Conservation (phyloP, 2,113 vertebrate species). For the Brachionichthys hirsutus region DNA sequence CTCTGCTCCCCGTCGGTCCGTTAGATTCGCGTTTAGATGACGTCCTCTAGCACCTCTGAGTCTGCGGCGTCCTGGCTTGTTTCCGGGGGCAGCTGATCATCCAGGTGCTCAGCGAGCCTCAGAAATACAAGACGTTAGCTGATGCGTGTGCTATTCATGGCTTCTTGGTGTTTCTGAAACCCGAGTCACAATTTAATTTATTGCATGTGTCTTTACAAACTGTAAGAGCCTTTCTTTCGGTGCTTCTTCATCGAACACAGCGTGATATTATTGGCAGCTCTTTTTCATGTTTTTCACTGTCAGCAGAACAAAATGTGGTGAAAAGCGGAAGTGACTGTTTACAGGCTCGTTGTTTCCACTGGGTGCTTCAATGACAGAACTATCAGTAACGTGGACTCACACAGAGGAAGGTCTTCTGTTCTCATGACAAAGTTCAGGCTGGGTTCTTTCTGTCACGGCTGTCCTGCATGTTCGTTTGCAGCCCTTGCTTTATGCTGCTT, state of each 20-base stretch:
- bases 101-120: constrained; percentile 67
- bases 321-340: constrained; percentile 69
- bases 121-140: constrained; percentile 71
- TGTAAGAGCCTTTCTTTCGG: no score
- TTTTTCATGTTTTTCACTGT: constrained; percentile 22
- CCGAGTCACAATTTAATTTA: no score
- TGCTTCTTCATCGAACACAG: no score
- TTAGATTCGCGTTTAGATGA: no score
- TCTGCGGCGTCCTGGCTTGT: constrained; percentile 12
- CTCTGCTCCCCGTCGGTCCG: no score
- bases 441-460: no score
- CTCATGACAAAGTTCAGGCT: not conserved
- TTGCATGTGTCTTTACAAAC: no score
- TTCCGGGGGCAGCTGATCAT: constrained; percentile 19
- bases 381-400: not conserved
- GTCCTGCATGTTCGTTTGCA: no score
- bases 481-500: no score
- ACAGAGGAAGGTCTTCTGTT: not conserved
- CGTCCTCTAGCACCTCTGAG: no score
- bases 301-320: constrained; percentile 35
- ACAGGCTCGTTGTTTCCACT: constrained; percentile 46
- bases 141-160: constrained; percentile 64
- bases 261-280: not conserved
- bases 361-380: constrained; percentile 1
- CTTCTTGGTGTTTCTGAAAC: constrained; percentile 59